Evolutionary conservation across 2,888 invertebrate genomes (phyloP), one percentile per base, ranked within the genome.

Genomic region (Camptogramma bilineatum): DNA sequence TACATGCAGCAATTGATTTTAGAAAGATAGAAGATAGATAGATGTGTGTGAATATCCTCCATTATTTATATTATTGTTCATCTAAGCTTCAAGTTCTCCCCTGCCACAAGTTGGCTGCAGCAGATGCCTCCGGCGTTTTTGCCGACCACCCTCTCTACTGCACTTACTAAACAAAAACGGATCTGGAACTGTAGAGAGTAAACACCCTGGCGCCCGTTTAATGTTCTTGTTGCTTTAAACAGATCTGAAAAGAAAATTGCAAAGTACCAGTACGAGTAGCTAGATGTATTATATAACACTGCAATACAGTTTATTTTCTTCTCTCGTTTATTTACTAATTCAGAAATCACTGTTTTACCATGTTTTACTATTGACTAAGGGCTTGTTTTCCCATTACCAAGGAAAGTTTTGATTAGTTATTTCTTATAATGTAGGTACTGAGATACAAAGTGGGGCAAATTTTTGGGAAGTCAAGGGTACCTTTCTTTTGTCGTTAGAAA

Each of bases 51-150:
- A 39, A 13, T 39, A 39, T 39, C 34, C 13, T 13, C 34, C 9
- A 39, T 39, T 3, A 13, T 39, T 39, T 16, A 53, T 44, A 44
- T 8, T 21, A 18, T 53, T 17, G 42, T 53, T 16, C 8, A 53
- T 44, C 21, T 53, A 21, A 53, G 18, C 34, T 13, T 28, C n/a
- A 28, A 54, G 54, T 54, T 24, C 55, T 28, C 28, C 46, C 17
- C 46, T 46, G 55, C 17, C 31, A n/a, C 16, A 51, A 21, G 46
- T 46, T 44, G 73, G 74, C 80, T 81, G 80, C 82, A 78, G 72
- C 77, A 74, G 75, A 77, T 75, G 81, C 87, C 84, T 82, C 80
- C 74, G 79, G 84, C 82, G 87, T 87, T 90, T 89, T 89, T 87
- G 85, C 82, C 75, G 77, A 75, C 81, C 81, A 73, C 83, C 79